These are phyloP conservation scores for Anorthoa munda DNA, from an alignment of 2,888 invertebrate species.

Conservation along the genomic window DNA sequence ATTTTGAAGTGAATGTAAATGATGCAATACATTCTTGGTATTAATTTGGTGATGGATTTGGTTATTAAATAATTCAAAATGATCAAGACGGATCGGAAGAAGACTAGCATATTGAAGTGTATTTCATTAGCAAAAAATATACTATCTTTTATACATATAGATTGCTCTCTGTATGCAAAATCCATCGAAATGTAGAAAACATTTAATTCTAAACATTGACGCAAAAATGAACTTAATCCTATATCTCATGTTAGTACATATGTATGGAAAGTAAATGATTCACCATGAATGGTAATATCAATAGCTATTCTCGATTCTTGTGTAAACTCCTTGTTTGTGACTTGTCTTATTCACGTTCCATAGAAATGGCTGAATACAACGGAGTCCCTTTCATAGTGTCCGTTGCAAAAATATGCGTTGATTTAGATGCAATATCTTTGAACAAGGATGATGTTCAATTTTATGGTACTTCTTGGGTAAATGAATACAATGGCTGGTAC, in stretches of 20 bases:
- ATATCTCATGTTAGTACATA: conserved; percentile 34
- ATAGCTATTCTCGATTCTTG: conserved; percentile 66
- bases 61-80: background rate
- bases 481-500: conserved; percentile 19
- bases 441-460: conserved; percentile 44
- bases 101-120: background rate
- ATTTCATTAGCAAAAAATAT: background rate
- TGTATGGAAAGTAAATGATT: conserved; percentile 52
- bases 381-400: conserved; percentile 63
- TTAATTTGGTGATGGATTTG: background rate
- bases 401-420: conserved; percentile 62
- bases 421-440: conserved; percentile 64
- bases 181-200: background rate
- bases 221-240: conserved; percentile 27
- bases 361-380: conserved; percentile 62
- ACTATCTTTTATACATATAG: background rate
- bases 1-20: conserved; percentile 18
- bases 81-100: conserved; percentile 2
- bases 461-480: conserved; percentile 24
- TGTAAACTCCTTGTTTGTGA: conserved; percentile 65
- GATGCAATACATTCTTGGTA: conserved; percentile 14
- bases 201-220: conserved; percentile 26
- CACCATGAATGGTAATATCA: conserved; percentile 68
- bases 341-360: conserved; percentile 64
- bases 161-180: background rate